Evolutionary conservation across 2,888 invertebrate genomes (phyloP).

Genomic region (Serrognathus titanus): DNA sequence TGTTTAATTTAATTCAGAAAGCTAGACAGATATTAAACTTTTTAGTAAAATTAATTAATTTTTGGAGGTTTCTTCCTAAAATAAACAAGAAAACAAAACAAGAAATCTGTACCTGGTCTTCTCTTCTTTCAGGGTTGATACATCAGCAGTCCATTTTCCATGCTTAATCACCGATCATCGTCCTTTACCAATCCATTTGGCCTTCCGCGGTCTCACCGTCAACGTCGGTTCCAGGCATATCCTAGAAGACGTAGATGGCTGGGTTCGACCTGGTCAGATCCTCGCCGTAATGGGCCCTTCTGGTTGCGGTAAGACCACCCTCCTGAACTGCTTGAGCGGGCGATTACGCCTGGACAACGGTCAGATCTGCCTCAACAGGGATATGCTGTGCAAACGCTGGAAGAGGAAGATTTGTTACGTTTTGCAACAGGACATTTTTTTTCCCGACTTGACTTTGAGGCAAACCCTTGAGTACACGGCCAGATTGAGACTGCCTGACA

Average conservation of each 20-base stretch:
- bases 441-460: slow-evolving; percentile 71
- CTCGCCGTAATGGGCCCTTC: slow-evolving; percentile 81
- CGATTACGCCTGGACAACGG: slow-evolving; percentile 65
- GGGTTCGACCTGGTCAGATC: slow-evolving; percentile 72
- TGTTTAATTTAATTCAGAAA: too few species aligned
- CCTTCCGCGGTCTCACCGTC: slow-evolving; percentile 62
- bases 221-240: slow-evolving; percentile 54
- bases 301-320: slow-evolving; percentile 75
- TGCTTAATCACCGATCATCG: slow-evolving; percentile 54
- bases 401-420: slow-evolving; percentile 77
- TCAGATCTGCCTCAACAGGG: slow-evolving; percentile 48
- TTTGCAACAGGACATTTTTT: slow-evolving; percentile 78
- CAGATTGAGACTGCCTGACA: slow-evolving; percentile 64
- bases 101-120: too few species aligned
- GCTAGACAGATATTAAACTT: too few species aligned
- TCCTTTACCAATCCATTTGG: slow-evolving; percentile 62
- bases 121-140: slow-evolving; percentile 53
- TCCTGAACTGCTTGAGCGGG: slow-evolving; percentile 72
- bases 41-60: too few species aligned
- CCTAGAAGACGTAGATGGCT: slow-evolving; percentile 68
- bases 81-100: too few species aligned
- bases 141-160: slow-evolving; percentile 58
- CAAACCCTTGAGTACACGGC: slow-evolving; percentile 69
- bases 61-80: too few species aligned
- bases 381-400: slow-evolving; percentile 59